Evolutionary conservation across 2,797 vertebrate species (phyloP), one percentile per base, ranked within the genome.

Genomic region (Dendrocincla fuliginosa): DNA sequence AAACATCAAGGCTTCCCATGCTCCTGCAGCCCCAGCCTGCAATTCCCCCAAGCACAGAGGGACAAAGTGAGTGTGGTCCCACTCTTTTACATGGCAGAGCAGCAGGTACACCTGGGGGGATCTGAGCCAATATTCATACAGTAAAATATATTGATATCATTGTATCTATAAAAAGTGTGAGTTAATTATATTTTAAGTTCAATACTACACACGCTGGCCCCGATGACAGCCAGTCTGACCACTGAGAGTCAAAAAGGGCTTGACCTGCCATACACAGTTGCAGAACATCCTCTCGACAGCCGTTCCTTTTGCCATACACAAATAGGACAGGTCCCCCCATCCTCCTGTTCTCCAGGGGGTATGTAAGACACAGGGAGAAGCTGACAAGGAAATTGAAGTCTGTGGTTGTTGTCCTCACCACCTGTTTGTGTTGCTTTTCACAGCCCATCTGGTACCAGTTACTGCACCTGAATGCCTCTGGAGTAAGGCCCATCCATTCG

Each of bases 391-490:
- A 92, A 94, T 93, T 32, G 28, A 84, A 86, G 28, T 46, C 80
- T 68, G 19, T 2, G 3, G n/a, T 64, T 65, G 64, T 46, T 94
- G 84, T 93, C 70, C 73, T 86, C 71, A 64, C 89, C 91, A 95
- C 87, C 73, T 80, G 84, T 78, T 87, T 77, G 79, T 28, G 79
- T 11, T 91, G 73, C 84, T 90, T 91, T 92, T 69, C 63, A 59
- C 75, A 86, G 67, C 79, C 68, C 94, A 96, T 95, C 92, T 95
- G 96, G 56, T 95, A 91, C 50, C n/a, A 30, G 67, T 92, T 96
- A 91, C 79, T 65, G 71, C 87, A 93, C 94, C 93, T 97, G 92
- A 91, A 70, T 0, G 33, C 64, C 85, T 93, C 8, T 89, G 90
- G 92, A 97, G 50, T 13, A 4, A 84, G 83, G 86, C 67, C 84